Evolutionary conservation across 2,797 vertebrate species (phyloP).

Genomic region (Poecile montanus): DNA sequence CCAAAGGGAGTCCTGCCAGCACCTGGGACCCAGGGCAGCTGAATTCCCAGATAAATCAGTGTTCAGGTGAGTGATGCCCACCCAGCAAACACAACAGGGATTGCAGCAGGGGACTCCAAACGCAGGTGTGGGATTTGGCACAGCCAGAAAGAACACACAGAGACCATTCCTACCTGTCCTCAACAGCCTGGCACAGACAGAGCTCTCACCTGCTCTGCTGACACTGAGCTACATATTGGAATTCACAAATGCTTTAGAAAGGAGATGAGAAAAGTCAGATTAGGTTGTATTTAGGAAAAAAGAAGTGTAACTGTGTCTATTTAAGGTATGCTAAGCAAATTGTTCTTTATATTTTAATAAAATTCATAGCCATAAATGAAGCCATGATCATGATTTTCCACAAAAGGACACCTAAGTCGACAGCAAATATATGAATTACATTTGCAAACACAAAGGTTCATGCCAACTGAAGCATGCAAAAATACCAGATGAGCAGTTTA

Average conservation of each 20-base stretch:
- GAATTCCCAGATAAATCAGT: background rate
- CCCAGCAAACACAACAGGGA: background rate
- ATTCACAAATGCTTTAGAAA: background rate
- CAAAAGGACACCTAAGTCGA: background rate
- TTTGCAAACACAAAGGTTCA: background rate
- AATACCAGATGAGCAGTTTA: background rate
- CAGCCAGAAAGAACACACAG: background rate
- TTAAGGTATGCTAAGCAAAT: background rate
- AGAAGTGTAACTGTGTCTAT: background rate
- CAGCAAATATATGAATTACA: background rate
- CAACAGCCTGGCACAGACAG: background rate
- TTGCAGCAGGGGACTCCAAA: background rate
- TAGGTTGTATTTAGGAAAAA: background rate
- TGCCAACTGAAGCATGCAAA: background rate
- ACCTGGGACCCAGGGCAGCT: background rate
- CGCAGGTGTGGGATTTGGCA: rapidly evolving
- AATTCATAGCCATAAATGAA: background rate
- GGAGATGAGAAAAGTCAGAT: background rate
- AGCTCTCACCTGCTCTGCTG: background rate
- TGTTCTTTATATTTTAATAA: background rate
- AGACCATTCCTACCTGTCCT: background rate
- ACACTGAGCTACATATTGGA: background rate
- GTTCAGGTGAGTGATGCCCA: background rate
- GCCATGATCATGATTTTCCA: background rate
- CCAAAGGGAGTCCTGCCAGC: background rate